phyloP scores from a whole-genome alignment of 2,888 invertebrate genomes.

The Strigamia transsilvanica region DNA sequence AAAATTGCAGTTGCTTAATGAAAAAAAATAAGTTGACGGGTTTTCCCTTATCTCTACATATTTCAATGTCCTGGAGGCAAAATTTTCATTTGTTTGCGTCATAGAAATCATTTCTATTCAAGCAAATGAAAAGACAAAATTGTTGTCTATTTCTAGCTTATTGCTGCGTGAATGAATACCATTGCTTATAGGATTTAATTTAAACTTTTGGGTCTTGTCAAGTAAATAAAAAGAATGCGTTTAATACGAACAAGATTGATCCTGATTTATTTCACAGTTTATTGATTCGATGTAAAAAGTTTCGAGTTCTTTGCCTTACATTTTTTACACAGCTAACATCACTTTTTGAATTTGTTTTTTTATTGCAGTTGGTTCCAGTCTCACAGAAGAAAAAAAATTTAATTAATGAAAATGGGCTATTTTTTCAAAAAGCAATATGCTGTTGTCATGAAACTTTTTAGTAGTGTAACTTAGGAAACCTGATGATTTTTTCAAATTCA shows the following conservation, averaged over 20 bases:
- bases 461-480: not conserved
- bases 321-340: not conserved
- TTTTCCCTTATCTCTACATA: conserved; percentile 23
- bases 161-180: conserved; percentile 36
- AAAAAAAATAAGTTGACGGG: conserved; percentile 21
- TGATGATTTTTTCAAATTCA: not conserved
- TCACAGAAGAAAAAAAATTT: not conserved
- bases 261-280: conserved; percentile 9
- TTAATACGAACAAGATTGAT: conserved; percentile 14
- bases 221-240: not conserved
- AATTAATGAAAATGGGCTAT: conserved; percentile 8
- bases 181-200: conserved; percentile 22
- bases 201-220: conserved; percentile 37
- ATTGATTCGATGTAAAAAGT: conserved; percentile 27
- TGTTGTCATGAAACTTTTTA: not conserved
- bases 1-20: not conserved
- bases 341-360: not conserved
- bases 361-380: not conserved
- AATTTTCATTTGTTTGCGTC: conserved; percentile 40
- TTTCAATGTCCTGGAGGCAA: conserved; percentile 1
- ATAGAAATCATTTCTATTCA: conserved; percentile 6
- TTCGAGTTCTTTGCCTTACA: not conserved
- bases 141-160: conserved; percentile 24
- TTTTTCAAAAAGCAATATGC: not conserved
- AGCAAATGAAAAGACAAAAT: conserved; percentile 27